Conservation (phyloP, 2,797 vertebrate genomes). For the Spinibarbus caldwelli region DNA sequence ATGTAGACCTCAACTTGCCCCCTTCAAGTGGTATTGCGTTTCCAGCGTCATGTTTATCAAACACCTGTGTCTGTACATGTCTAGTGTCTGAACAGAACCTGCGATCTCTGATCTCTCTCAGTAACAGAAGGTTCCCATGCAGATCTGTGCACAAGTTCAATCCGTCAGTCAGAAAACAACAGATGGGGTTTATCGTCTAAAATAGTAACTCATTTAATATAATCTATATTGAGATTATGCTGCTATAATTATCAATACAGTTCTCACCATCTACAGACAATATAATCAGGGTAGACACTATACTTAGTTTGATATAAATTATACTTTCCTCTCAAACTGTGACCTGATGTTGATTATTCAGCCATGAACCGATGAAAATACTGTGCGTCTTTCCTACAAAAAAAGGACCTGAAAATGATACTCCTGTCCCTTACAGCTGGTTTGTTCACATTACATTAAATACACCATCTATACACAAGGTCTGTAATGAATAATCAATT, state of each 20-base stretch:
- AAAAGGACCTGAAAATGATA: not conserved
- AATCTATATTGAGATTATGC: not conserved
- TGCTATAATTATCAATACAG: not conserved
- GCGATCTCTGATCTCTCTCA: not conserved
- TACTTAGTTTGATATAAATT: not conserved
- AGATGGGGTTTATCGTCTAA: not conserved
- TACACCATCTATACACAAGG: not conserved
- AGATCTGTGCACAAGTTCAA: not conserved
- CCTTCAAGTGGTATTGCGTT: slow-evolving; percentile 36
- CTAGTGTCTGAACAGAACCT: slow-evolving; percentile 7
- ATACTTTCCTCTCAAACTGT: not conserved
- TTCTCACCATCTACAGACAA: not conserved
- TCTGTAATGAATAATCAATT: not conserved
- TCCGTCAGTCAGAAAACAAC: not conserved
- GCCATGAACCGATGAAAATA: not conserved
- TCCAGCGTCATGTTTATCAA: slow-evolving; percentile 41
- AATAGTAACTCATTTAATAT: not conserved
- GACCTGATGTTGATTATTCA: not conserved
- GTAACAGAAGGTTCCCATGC: not conserved
- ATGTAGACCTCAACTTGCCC: slow-evolving; percentile 5
- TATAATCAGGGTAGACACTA: not conserved
- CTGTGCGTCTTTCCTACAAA: not conserved
- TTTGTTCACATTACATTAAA: not conserved
- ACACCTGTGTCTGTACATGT: not conserved
- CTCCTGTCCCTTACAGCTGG: not conserved